Base-by-base conservation (phyloP, 2,888 invertebrate species). In the Epirrita christyi region DNA sequence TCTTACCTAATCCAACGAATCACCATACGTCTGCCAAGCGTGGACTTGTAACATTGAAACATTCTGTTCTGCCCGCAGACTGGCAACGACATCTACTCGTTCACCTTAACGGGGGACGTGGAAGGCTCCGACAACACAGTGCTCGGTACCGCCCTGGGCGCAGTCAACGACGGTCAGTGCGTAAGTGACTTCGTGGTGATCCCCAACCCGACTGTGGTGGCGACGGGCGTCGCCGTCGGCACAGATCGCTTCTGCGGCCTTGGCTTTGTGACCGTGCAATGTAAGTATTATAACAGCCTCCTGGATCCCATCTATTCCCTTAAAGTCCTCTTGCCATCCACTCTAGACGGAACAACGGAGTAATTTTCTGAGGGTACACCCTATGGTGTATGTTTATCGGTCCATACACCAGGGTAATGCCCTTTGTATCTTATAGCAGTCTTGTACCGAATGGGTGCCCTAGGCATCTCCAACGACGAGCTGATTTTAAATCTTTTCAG, bases 191-290 rank as follows among this genome's bases (percentile, higher is more conserved):
- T 94, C 73, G 93, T 97, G 8, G 93, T 96, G 4, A 94, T 97
- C 68, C 95, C 96, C 2, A 94, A 95, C 80, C 95, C 96, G 0
- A 80, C 70, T 0, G 80, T 85, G 13, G 78, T 68, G 0, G 76
- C 93, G 40, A 91, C 90, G 10, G 91, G 92, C 43, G 79, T 77
- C 42, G 73, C 73, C 7, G 80, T 81, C 41, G 86, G 91, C 59
- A 92, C 93, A 1, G 96, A 97, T 73, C 91, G 96, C 41, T 96
- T 96, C 85, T 97, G 97, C 74, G 96, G 96, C 0, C 88, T 95
- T 57, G 95, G 94, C 3, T 94, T 97, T 68, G 90, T 93, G 1
- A 76, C 94, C 2, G 94, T 95, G 43, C 93, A 93, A 41, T 93
- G 95, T 93, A 84, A 92, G 94, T 88, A 41, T 48, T 27, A 3